phyloP scores from a whole-genome alignment of 2,888 invertebrate species.

The Eugnorisma glareosa region DNA sequence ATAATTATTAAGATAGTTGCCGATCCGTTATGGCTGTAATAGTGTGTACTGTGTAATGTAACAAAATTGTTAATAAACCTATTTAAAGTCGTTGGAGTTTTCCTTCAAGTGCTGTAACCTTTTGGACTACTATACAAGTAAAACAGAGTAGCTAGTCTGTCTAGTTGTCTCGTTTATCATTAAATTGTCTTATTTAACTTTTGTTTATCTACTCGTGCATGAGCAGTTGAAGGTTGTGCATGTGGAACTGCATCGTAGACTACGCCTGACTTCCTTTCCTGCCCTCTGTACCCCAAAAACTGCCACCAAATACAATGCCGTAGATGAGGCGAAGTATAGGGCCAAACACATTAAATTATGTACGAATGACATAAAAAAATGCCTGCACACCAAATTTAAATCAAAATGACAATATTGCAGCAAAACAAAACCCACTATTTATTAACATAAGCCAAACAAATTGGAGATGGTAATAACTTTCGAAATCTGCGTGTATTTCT shows the following conservation, averaged over 20 bases:
- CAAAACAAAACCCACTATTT: not conserved
- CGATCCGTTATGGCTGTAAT: too few relatives aligned
- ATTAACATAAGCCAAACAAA: too few relatives aligned
- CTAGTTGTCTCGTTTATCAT: not conserved
- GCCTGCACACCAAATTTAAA: not conserved
- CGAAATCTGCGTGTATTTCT: conserved; percentile 1
- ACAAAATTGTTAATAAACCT: too few relatives aligned
- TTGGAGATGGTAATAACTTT: conserved; percentile 6
- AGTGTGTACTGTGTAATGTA: too few relatives aligned
- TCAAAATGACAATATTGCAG: not conserved
- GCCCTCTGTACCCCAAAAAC: not conserved
- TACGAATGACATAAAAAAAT: not conserved
- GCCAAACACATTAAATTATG: not conserved
- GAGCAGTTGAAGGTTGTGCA: not conserved
- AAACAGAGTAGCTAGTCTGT: not conserved
- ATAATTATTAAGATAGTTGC: too few relatives aligned
- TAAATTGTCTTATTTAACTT: not conserved
- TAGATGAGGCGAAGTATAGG: not conserved
- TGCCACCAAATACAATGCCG: not conserved
- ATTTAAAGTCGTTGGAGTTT: too few relatives aligned
- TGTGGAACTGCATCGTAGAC: not conserved
- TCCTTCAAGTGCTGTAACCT: too few relatives aligned
- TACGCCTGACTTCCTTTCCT: not conserved
- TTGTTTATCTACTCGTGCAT: not conserved
- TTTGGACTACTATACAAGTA: too few relatives aligned